Conservation (phyloP, 2,888 invertebrate genomes). For the Pomacea canaliculata region DNA sequence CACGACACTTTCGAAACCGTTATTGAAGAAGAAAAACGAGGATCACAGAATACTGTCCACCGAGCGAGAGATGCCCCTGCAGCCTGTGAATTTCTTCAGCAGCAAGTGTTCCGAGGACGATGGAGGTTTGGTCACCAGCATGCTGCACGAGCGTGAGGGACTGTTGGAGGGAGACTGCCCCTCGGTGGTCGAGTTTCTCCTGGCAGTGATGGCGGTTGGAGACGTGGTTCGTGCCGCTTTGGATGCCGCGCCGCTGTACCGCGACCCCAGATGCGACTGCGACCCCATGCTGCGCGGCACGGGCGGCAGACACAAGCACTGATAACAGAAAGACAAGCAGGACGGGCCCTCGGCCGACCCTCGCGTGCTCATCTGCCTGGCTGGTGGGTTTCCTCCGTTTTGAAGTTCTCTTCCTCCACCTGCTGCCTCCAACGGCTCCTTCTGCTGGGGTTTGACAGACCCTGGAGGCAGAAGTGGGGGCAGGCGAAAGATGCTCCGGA, state of each 20-base stretch:
- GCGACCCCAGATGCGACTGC: neutral
- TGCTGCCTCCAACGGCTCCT: neutral
- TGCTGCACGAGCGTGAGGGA: neutral
- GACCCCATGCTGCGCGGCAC: neutral
- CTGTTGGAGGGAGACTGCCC: neutral
- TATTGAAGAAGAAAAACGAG: no score
- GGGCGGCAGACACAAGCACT: conserved; percentile 24
- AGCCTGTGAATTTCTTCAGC: conserved; percentile 13
- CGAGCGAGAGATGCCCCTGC: conserved; percentile 2
- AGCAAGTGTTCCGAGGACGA: conserved; percentile 11
- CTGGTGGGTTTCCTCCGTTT: neutral
- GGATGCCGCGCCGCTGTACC: conserved; percentile 13
- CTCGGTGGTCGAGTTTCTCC: neutral
- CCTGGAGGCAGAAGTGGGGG: conserved; percentile 1
- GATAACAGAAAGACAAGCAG: conserved; percentile 24
- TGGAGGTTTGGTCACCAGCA: conserved; percentile 2
- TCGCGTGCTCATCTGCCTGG: neutral
- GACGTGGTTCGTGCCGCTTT: neutral
- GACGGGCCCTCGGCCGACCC: neutral
- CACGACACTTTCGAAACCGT: no score
- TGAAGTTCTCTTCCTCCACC: neutral
- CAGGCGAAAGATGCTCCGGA: conserved; percentile 12
- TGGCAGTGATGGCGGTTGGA: neutral
- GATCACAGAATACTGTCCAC: no score
- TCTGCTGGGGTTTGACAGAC: neutral